These are phyloP conservation scores for Oeneis ivallda DNA, from an alignment of 2,888 invertebrate species.

Conservation along the genomic window DNA sequence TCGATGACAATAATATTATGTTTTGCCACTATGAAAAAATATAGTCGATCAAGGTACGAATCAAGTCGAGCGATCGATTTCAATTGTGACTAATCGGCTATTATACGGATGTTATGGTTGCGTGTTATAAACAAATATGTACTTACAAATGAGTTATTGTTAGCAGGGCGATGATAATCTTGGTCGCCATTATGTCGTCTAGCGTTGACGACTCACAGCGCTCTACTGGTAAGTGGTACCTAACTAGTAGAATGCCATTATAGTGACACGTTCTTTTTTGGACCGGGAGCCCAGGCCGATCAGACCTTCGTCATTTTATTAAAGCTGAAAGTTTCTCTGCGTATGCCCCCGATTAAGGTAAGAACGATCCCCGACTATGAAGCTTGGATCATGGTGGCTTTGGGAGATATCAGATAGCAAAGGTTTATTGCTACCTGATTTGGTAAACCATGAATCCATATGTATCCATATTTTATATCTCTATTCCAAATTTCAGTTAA, in stretches of 20 bases:
- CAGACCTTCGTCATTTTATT: no score
- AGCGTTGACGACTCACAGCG: conserved; percentile 48
- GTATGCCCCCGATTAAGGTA: no score
- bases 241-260: conserved; percentile 24
- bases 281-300: no score
- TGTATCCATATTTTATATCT: no score
- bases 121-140: conserved; percentile 39
- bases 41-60: neutral
- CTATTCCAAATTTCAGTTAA: no score
- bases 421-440: no score
- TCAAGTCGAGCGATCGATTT: neutral
- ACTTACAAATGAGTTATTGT: conserved; percentile 69
- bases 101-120: conserved; percentile 10
- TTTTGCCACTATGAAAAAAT: neutral
- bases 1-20: neutral
- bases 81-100: neutral
- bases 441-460: no score
- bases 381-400: no score
- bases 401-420: no score
- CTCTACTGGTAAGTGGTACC: no score
- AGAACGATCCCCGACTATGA: no score
- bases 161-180: conserved; percentile 53
- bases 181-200: conserved; percentile 57
- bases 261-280: conserved; percentile 23
- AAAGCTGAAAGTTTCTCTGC: no score